Evolutionary conservation across 2,113 vertebrate genomes (phyloP), one percentile per base, ranked within the genome.

Genomic region (Pogonocichla stellata): DNA sequence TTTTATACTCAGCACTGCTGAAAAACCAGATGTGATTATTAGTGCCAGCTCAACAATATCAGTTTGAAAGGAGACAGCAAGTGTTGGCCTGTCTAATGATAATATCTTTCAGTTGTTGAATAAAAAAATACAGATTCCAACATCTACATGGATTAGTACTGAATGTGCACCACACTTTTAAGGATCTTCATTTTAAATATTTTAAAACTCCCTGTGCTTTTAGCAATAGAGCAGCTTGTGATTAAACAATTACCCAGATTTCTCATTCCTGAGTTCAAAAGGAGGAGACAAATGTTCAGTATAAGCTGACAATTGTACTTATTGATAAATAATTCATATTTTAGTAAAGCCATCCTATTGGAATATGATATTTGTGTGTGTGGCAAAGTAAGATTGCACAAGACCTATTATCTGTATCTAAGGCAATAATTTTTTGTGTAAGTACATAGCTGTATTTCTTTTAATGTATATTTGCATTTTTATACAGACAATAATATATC

Each of bases 1-100:
- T 75, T 85, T 71, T 67, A 51, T 38, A 79, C 24, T 86, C 45
- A 77, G 50, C 25, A 84, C 20, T 42, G 54, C 23, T 75, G 56
- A 72, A 90, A 77, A 96, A 83, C 4, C 29, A 87, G 74, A 91
- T 57, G 50, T 36, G 69, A 89, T 91, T 85, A 89, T 90, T 86
- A 93, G 78, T 40, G 65, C 40, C 26, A 91, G 48, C 81, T 88
- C 53, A 34, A 88, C 5, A 13, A 71, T 38, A 79, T 9, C 33
- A 31, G 43, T 88, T 54, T 10, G 5, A 92, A 94, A 86, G 10
- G 16, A 88, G 82, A 64, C 3, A 72, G 7, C 26, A 67, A 62
- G 16, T n/a, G 33, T 29, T 87, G 48, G n/a, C 22, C 40, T 75
- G 24, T 26, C 34, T 84, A 80, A 60, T 1, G 0, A 43, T 26